These are phyloP conservation scores for Phoenicopterus ruber DNA, from an alignment of 2,113 vertebrate genomes.

Conservation along the genomic window DNA sequence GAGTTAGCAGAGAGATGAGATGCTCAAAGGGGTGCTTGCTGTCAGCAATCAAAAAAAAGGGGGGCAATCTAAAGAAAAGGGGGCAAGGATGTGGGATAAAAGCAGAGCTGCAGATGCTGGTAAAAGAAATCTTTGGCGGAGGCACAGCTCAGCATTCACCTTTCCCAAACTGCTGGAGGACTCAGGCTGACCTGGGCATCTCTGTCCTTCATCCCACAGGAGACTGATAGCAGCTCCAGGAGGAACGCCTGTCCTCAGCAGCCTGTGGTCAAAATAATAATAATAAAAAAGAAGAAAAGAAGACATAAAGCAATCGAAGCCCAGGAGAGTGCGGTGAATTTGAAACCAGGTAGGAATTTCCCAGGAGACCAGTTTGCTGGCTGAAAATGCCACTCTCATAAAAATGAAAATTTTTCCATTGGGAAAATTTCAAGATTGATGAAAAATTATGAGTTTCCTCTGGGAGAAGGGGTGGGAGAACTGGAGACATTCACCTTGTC, in stretches of 20 bases:
- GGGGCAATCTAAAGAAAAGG: neutral
- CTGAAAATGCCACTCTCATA: slow-evolving; percentile 3
- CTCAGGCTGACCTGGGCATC: neutral
- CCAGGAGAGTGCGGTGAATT: slow-evolving; percentile 22
- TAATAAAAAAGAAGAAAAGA: neutral
- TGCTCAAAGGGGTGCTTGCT: neutral
- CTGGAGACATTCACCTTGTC: neutral
- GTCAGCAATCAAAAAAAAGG: neutral
- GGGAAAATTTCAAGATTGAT: slow-evolving; percentile 39
- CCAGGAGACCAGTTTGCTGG: neutral
- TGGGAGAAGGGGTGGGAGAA: slow-evolving; percentile 24
- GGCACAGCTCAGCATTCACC: neutral
- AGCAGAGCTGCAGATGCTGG: neutral
- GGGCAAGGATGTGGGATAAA: neutral
- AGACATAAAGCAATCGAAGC: neutral
- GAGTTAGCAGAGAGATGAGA: neutral
- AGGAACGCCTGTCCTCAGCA: neutral
- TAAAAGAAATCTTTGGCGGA: neutral
- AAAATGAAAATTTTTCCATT: slow-evolving; percentile 20
- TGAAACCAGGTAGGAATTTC: slow-evolving; percentile 34
- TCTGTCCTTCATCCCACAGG: neutral
- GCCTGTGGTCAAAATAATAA: neutral
- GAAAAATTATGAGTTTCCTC: slow-evolving; percentile 14
- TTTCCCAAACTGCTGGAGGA: neutral
- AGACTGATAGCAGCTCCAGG: neutral